Evolutionary conservation across 2,888 invertebrate genomes (phyloP).

Genomic region (Metallyticus violacea): DNA sequence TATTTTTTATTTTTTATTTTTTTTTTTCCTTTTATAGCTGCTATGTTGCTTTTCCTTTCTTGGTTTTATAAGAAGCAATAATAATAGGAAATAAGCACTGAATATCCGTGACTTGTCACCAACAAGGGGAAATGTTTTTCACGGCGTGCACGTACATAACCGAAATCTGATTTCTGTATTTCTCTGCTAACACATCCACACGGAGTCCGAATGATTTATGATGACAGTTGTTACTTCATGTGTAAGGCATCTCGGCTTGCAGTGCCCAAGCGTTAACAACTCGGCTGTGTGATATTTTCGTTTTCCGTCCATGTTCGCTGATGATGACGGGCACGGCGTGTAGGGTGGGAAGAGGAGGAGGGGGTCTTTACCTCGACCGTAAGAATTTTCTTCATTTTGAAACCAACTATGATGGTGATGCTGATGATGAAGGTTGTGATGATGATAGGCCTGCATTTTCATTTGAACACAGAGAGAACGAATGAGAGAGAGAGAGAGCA

Average conservation of each 20-base stretch:
- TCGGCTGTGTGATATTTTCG: neutral
- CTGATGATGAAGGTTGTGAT: neutral
- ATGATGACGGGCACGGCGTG: neutral
- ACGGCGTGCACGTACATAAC: neutral
- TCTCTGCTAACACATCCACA: neutral
- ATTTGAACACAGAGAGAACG: neutral
- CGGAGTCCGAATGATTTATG: neutral
- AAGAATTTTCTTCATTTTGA: constrained; percentile 9
- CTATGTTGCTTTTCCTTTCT: no score
- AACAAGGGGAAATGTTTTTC: neutral
- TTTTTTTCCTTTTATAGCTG: no score
- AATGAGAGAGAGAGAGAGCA: neutral
- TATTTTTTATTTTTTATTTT: no score
- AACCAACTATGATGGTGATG: constrained; percentile 1
- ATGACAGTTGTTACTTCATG: neutral
- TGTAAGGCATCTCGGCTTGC: neutral
- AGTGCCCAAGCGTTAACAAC: neutral
- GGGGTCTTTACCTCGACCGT: neutral
- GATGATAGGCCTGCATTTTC: constrained; percentile 17
- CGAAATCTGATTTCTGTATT: neutral
- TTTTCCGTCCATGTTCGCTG: neutral
- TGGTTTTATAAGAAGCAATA: neutral
- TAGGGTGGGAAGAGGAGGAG: neutral
- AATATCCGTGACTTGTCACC: neutral
- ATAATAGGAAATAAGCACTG: neutral